Evolutionary conservation across 2,888 invertebrate species (phyloP), one percentile per base, ranked within the genome.

Genomic region (Panopea generosa): DNA sequence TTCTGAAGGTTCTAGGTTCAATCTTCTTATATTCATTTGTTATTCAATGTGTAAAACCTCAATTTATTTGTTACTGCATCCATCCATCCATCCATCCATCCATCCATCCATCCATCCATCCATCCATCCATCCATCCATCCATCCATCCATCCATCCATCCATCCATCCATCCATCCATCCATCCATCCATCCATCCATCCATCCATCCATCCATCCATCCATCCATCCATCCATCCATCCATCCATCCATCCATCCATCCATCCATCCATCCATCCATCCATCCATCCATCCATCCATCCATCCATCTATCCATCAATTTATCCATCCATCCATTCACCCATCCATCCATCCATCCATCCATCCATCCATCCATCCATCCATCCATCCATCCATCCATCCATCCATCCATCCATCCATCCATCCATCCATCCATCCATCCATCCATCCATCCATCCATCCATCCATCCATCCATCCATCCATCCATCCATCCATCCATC

Each of bases 61-160:
- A n/a, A n/a, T n/a, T n/a, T n/a, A n/a, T n/a, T n/a, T n/a, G n/a
- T n/a, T n/a, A n/a, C n/a, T n/a, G n/a, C 49, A 49, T 49, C 49
- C 49, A 49, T 49, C 49, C 49, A 49, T 49, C 49, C 49, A 49
- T 49, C 49, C 49, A 49, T 49, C 49, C 9, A 7, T n/a, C 9
- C 18, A 7, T 49, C 49, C 49, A 49, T 49, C 49, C 49, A 49
- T 49, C 49, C 49, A 49, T 49, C 49, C 49, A 49, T 49, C 49
- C 49, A 49, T 49, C 49, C 49, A 49, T 49, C 49, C 49, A 49
- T 49, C 49, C 49, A 49, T 49, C 49, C 49, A 49, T 49, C 49
- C 49, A 49, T 49, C 49, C 49, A 49, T 49, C 49, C 49, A 49
- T 49, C 49, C 49, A 49, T 49, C 49, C 49, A 49, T 49, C 49